Conservation (phyloP, 2,888 invertebrate genomes). For the Mamestra brassicae region DNA sequence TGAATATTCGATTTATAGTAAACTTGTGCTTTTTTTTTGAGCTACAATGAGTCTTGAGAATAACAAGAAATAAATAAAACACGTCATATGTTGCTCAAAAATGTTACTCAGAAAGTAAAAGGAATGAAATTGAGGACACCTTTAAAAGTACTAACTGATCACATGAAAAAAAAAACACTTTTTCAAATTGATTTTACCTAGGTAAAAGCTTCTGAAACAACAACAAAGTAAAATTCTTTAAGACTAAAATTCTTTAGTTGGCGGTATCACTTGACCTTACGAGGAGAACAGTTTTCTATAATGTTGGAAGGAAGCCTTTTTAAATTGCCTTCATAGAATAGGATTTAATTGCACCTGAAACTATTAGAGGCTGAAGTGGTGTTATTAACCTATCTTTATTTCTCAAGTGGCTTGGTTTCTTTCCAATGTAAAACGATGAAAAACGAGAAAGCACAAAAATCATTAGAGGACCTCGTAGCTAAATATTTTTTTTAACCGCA, state of each 20-base stretch:
- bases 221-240: background rate
- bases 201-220: constrained; percentile 6
- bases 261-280: background rate
- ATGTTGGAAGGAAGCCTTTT: background rate
- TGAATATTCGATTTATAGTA: constrained; percentile 3
- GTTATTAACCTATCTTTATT: background rate
- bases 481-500: no score
- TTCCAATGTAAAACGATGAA: background rate
- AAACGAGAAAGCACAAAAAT: background rate
- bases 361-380: background rate
- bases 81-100: background rate
- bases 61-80: no score
- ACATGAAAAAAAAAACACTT: background rate
- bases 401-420: background rate
- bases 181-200: background rate
- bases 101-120: background rate
- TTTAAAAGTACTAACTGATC: background rate
- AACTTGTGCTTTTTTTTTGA: constrained; percentile 6
- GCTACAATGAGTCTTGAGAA: background rate
- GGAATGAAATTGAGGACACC: background rate
- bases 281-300: constrained; percentile 2
- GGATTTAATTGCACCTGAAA: background rate
- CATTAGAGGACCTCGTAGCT: background rate
- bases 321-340: constrained; percentile 7
- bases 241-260: background rate